Evolutionary conservation across 35 echinoderm and acorn worm species (phyloP), one percentile per base, ranked within the genome.

Genomic region (Eucidaris tribuloides): DNA sequence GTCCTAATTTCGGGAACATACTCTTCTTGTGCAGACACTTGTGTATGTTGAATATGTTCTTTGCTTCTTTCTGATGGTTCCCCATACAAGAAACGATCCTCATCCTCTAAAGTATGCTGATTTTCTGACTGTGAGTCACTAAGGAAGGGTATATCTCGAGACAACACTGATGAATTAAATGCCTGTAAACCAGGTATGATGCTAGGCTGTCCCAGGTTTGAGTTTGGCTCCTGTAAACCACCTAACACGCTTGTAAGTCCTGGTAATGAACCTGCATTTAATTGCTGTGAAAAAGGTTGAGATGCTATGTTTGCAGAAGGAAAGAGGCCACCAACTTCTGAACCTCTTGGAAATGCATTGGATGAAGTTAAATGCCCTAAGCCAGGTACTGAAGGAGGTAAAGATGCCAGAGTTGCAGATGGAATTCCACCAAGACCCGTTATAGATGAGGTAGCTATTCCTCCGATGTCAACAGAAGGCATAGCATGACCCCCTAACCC

Each of bases 1-100:
- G 68, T 74, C 48, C 48, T 74, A 44, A 25, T 36, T 22, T 74
- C 68, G 19, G 68, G 68, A 40, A 74, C 20, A 41, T 74, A 74
- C 44, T 74, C 68, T 9, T 74, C 68, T 44, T 27, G 68, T 41
- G 68, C 33, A 20, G 68, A n/a, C 25, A 15, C 68, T 0, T 38
- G 68, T 5, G 44, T 40, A n/a, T 74, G 68, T 44, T 36, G 35
- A 3, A 36, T 4, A 44, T 74, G n/a, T 63, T 32, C 29, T 64
- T 27, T 64, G 22, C 30, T 6, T 34, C 29, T 34, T 38, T 33
- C 11, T 41, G 34, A n/a, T 43, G 68, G 34, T 44, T 74, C 68
- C 38, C 68, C 68, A 74, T 74, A 74, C 44, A 74, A 74, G 35
- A 74, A 74, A 22, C 25, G 36, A 24, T 74, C 68, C 25, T 74